Conservation (phyloP, 2,888 invertebrate genomes). For the Acanthosepion pharaonis region DNA sequence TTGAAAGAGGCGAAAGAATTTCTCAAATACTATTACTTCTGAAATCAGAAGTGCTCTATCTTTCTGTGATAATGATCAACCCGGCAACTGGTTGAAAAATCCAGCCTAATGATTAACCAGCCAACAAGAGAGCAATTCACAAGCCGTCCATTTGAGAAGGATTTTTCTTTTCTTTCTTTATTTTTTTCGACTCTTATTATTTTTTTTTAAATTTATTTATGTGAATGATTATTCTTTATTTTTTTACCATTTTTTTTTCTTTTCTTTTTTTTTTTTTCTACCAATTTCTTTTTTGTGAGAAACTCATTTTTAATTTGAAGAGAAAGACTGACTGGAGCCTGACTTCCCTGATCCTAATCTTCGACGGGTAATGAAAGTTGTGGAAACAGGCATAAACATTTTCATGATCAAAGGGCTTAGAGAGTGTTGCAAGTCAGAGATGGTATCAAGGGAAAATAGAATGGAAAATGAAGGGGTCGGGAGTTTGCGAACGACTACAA, state of each 20-base stretch:
- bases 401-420: not conserved
- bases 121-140: not conserved
- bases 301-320: not conserved
- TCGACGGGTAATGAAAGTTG: slow-evolving; percentile 11
- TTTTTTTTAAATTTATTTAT: not conserved
- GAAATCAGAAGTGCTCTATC: not conserved
- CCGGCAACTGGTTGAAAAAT: not conserved
- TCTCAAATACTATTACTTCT: not conserved
- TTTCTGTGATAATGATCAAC: not conserved
- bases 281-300: not conserved
- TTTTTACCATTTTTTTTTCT: not conserved
- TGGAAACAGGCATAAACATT: slow-evolving; percentile 17
- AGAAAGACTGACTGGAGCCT: not conserved
- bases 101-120: not conserved
- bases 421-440: not conserved
- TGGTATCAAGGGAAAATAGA: not conserved
- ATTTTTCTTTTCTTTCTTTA: not conserved
- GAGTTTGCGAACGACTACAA: too few relatives aligned
- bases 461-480: too few relatives aligned
- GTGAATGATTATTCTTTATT: not conserved
- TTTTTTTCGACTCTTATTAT: not conserved
- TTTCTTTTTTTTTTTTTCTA: not conserved
- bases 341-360: not conserved
- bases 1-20: too few relatives aligned
- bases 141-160: not conserved